Percentiles rank a stretch among this genome's conserved stretches.
Conservation (phyloP, 2,888 invertebrate genomes). For the Tiphia femorata region DNA sequence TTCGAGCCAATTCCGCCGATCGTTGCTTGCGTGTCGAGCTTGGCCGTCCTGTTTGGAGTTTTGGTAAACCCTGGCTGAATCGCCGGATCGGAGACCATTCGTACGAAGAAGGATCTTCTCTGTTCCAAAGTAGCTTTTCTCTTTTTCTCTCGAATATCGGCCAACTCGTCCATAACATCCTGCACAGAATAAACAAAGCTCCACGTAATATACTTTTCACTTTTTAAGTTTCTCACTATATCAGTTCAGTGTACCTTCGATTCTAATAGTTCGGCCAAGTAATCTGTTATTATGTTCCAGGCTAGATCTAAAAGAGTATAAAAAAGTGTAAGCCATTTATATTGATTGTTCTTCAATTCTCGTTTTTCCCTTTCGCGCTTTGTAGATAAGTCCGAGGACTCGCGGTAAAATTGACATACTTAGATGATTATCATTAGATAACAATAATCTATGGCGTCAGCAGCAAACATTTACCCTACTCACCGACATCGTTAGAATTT, state of each 20-base stretch:
- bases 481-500: conserved; percentile 84
- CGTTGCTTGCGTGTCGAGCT: conserved; percentile 62
- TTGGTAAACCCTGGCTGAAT: conserved; percentile 72
- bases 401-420: too few species aligned
- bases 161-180: conserved; percentile 79
- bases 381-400: too few species aligned
- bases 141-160: conserved; percentile 81
- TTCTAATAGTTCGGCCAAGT: conserved; percentile 84
- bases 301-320: conserved; percentile 76
- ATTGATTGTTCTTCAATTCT: not conserved
- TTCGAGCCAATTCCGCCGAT: conserved; percentile 62
- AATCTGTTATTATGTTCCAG: conserved; percentile 87
- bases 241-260: too few species aligned
- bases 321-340: not conserved
- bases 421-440: too few species aligned
- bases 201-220: not conserved
- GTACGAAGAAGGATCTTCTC: conserved; percentile 95
- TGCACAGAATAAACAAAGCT: conserved; percentile 41
- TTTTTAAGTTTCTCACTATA: conserved; percentile 6
- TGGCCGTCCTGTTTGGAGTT: conserved; percentile 62
- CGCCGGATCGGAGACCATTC: conserved; percentile 98
- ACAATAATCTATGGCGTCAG: too few species aligned
- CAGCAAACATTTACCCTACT: conserved; percentile 40
- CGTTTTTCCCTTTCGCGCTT: not conserved
- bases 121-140: conserved; percentile 86